Evolutionary conservation across 2,113 vertebrate genomes (phyloP).

Genomic region (Serilophus lunatus): DNA sequence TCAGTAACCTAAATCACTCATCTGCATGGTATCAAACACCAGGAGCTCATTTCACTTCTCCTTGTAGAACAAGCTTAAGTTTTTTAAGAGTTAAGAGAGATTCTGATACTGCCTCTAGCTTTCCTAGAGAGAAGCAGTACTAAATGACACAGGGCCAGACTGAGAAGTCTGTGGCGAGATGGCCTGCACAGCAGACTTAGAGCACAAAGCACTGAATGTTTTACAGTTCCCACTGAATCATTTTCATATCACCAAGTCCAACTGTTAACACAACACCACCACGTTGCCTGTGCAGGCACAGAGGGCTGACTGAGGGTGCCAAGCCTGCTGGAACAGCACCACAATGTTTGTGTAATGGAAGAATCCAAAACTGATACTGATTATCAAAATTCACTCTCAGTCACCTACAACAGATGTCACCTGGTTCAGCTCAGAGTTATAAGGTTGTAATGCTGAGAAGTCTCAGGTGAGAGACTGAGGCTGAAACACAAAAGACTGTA

Average conservation of each 20-base stretch:
- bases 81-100: neutral
- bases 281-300: neutral
- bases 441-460: neutral
- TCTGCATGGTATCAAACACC: neutral
- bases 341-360: neutral
- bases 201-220: rapidly evolving
- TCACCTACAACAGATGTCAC: neutral
- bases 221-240: neutral
- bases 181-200: neutral
- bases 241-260: neutral
- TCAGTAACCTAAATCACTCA: neutral
- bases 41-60: neutral
- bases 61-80: neutral
- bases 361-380: neutral
- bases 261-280: neutral
- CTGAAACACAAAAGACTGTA: neutral
- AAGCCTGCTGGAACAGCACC: neutral
- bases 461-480: no score
- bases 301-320: neutral
- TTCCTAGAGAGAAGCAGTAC: neutral
- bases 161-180: neutral
- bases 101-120: neutral
- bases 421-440: neutral
- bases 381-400: neutral
- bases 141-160: neutral